Evolutionary conservation across 2,113 vertebrate genomes (phyloP), one percentile per base, ranked within the genome.

Genomic region (Prionailurus viverrinus): DNA sequence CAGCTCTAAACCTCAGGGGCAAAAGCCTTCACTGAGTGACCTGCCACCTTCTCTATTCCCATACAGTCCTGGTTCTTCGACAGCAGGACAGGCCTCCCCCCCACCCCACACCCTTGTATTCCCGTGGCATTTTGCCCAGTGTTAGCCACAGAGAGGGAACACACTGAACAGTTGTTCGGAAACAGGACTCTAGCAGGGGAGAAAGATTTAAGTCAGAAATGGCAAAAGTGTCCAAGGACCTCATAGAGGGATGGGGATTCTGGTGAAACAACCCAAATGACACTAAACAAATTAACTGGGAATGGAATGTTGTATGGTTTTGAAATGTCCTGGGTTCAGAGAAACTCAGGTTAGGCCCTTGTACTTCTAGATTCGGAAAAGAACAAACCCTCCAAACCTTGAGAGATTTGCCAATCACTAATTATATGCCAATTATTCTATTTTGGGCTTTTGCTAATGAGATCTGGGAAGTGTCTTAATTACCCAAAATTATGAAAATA

Each of bases 391-490:
- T 96, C 79, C 89, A 98, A 98, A 91, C 36, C 98, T 98, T 98
- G 91, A 80, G 98, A 98, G 98, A 91, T 87, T 97, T 98, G 94
- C 95, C 95, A 98, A 89, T 98, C 97, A 97, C 98, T 98, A 98
- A 98, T 97, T 98, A 98, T 97, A 98, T 91, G 94, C 97, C 97
- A 98, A 98, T 98, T 98, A 98, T 98, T 98, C 98, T 98, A 98
- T 99, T 99, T 98, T 98, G 98, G 97, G 97, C 98, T 98, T 98
- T 98, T 93, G 97, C 98, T 99, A 99, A 99, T 99, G 98, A 99
- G 98, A 97, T 98, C 98, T 99, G 98, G 98, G 98, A 99, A 98
- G 97, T 98, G 98, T 96, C 98, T 98, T 98, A 98, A 98, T 98
- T 98, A 95, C 96, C 88, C 53, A 8, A 98, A 99, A 99, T 99